Evolutionary conservation across 1,140 invertebrate species (phyloP).

Genomic region (Gonatopus flavifemur): DNA sequence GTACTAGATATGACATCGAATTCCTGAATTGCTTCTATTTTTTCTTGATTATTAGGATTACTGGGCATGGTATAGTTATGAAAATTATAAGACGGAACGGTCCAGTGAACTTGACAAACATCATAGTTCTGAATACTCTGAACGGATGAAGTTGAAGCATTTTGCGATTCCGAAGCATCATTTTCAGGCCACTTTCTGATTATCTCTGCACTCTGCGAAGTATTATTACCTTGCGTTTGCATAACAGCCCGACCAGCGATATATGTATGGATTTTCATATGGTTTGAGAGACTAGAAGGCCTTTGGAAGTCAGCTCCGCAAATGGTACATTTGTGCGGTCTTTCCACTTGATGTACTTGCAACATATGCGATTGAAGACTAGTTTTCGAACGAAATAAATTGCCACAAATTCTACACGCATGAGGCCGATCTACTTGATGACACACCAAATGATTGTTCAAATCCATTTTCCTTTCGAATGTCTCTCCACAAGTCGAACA

Average conservation of each 20-base stretch:
- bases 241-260: slow-evolving; percentile 51
- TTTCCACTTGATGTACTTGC: slow-evolving; percentile 41
- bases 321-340: slow-evolving; percentile 50
- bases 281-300: slow-evolving; percentile 59
- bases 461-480: slow-evolving; percentile 51
- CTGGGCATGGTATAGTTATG: slow-evolving; percentile 24
- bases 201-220: slow-evolving; percentile 13
- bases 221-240: slow-evolving; percentile 28
- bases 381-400: slow-evolving; percentile 48
- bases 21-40: slow-evolving; percentile 45
- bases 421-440: slow-evolving; percentile 53
- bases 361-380: slow-evolving; percentile 45
- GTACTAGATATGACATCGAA: slow-evolving; percentile 50
- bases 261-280: slow-evolving; percentile 59
- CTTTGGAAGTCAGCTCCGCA: slow-evolving; percentile 56
- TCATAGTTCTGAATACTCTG: slow-evolving; percentile 37
- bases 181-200: slow-evolving; percentile 35
- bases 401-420: slow-evolving; percentile 51
- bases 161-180: slow-evolving; percentile 31
- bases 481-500: slow-evolving; percentile 47
- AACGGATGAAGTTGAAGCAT: slow-evolving; percentile 26
- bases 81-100: slow-evolving; percentile 45
- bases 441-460: slow-evolving; percentile 54
- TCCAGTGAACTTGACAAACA: slow-evolving; percentile 44
- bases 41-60: slow-evolving; percentile 33